Evolutionary conservation across 2,888 invertebrate species (phyloP), one percentile per base, ranked within the genome.

Genomic region (Steinernema carpocapsae): DNA sequence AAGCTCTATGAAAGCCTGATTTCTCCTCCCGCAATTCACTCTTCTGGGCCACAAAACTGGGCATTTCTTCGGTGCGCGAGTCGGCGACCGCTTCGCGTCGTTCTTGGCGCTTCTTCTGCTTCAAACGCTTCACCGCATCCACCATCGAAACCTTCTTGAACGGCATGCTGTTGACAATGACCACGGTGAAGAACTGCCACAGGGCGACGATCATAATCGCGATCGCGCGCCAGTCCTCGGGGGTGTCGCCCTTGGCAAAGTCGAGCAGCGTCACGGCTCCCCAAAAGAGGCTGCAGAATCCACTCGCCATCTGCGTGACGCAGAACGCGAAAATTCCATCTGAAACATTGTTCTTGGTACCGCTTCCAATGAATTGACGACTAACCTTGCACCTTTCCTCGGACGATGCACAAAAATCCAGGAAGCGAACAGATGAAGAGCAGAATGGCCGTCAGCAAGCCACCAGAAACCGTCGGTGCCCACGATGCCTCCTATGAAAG

Each of bases 381-480:
- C 22, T 14, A 19, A 56, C 56, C 56, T 56, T 56, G 56, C 2
- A 56, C 22, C 26, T 56, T 56, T 17, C 22, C 26, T 2, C 26
- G 56, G 6, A 56, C 14, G 56, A 56, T 56, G 56, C 56, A 56
- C 22, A 17, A 24, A 26, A 56, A 56, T 56, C 56, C 56, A 24
- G 56, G 56, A 3, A 56, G 6, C 2, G 56, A 56, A 24, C 56
- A 56, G 4, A 56, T 4, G 26, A 56, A 56, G 4, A 56, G 26
- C 14, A 56, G 14, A 24, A 56, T 17, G 3, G 56, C 17, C 26
- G 22, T 56, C 19, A 56, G 10, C 56, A 56, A 4, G 12, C 2
- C 19, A 56, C 56, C 10, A 56, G 26, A 56, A 56, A 4, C 24
- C 22, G 6, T 4, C 4, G 56, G 4, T 24, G 4, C 56, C 56